Evolutionary conservation across 2,113 vertebrate genomes (phyloP).

Genomic region (Columbina picui): DNA sequence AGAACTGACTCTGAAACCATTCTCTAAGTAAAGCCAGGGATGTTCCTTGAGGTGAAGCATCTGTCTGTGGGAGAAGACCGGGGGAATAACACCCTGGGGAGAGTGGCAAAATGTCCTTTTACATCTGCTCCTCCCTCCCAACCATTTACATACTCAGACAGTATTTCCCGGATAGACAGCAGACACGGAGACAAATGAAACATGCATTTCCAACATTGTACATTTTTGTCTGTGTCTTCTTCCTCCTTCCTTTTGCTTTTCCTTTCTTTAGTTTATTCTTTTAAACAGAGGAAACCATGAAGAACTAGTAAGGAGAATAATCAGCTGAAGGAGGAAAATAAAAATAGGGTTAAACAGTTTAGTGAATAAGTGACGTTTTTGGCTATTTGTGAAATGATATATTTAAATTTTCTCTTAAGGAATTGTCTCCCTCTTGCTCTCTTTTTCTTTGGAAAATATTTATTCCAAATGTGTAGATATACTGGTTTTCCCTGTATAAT

Average conservation of each 20-base stretch:
- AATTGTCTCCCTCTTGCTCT: not conserved
- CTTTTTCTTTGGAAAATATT: not conserved
- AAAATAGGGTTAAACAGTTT: not conserved
- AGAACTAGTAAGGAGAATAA: not conserved
- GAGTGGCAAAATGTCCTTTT: not conserved
- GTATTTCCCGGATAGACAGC: not conserved
- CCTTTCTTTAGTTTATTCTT: not conserved
- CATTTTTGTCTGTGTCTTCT: not conserved
- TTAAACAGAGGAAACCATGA: not conserved
- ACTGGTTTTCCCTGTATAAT: not conserved
- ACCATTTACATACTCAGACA: not conserved
- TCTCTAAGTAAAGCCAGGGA: rapidly evolving
- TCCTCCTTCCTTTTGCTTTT: not conserved
- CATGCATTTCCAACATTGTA: not conserved
- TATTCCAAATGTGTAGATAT: not conserved
- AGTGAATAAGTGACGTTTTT: not conserved
- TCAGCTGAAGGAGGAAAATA: not conserved
- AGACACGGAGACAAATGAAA: not conserved
- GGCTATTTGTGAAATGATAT: not conserved
- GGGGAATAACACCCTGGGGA: not conserved
- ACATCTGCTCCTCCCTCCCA: not conserved
- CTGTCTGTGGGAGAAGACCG: not conserved
- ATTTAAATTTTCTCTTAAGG: not conserved
- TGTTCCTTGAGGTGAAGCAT: not conserved
- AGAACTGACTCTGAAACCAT: not conserved